A percentile compares a stretch with the other conserved stretches of the same genome.
These are phyloP conservation scores for Phasia obesa DNA, from an alignment of 2,888 invertebrate genomes.

Conservation along the genomic window DNA sequence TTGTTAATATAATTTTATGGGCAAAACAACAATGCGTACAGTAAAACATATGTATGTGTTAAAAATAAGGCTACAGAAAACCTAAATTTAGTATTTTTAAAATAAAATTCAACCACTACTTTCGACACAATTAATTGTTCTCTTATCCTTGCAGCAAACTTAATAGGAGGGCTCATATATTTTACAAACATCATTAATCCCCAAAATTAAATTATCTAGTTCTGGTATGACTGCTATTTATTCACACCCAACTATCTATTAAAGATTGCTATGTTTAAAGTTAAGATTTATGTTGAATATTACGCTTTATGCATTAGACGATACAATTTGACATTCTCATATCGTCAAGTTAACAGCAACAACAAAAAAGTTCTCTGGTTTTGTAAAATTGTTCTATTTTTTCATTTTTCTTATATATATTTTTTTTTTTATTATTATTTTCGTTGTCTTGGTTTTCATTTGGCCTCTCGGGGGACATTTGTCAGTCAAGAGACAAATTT, in stretches of 20 bases:
- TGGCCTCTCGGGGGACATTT: slow-evolving; percentile 80
- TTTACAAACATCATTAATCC: not conserved
- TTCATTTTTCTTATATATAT: not conserved
- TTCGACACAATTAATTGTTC: no score
- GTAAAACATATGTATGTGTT: not conserved
- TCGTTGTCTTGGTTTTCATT: slow-evolving; percentile 71
- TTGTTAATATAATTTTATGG: not conserved
- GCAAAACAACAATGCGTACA: not conserved
- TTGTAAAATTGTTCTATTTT: slow-evolving; percentile 5
- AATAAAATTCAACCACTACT: no score
- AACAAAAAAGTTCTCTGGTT: slow-evolving; percentile 36
- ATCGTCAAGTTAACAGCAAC: slow-evolving; percentile 77
- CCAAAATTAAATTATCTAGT: not conserved
- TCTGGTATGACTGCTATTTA: not conserved
- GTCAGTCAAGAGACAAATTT: slow-evolving; percentile 81
- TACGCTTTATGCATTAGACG: slow-evolving; percentile 71
- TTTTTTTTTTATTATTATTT: slow-evolving; percentile 40
- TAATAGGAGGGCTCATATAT: not conserved
- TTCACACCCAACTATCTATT: not conserved
- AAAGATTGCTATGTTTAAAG: not conserved
- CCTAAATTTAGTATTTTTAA: not conserved
- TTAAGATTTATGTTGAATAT: slow-evolving; percentile 64
- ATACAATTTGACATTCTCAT: slow-evolving; percentile 79
- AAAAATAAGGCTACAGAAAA: not conserved
- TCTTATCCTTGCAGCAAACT: no score